phyloP scores from a whole-genome alignment of 2,888 invertebrate species.

The Furcula furcula region DNA sequence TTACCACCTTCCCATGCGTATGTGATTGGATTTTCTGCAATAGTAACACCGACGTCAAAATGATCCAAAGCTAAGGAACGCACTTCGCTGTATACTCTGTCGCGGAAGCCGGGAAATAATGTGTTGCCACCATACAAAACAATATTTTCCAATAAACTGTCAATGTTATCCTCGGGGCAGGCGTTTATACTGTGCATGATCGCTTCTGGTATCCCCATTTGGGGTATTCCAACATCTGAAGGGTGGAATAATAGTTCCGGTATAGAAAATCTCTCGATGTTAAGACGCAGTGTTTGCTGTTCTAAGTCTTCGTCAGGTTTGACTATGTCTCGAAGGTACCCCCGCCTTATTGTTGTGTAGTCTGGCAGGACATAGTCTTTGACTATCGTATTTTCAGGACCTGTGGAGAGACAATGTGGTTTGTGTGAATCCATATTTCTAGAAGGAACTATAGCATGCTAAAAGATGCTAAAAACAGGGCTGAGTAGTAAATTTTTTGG shows the following conservation, averaged over 20 bases:
- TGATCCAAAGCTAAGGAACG: conserved; percentile 89
- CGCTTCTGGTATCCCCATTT: conserved; percentile 96
- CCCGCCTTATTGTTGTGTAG: conserved; percentile 93
- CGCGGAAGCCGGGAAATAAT: conserved; percentile 91
- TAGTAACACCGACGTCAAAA: conserved; percentile 86
- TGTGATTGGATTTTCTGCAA: conserved; percentile 85
- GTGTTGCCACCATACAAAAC: conserved; percentile 91
- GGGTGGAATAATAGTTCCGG: conserved; percentile 98
- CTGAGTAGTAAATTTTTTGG: too few species aligned
- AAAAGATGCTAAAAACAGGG: too few species aligned
- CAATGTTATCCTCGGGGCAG: conserved; percentile 88
- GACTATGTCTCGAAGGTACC: conserved; percentile 79
- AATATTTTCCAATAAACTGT: conserved; percentile 91
- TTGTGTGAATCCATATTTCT: too few species aligned
- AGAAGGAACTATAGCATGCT: too few species aligned
- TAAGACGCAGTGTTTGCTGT: conserved; percentile 91
- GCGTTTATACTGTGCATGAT: conserved; percentile 88
- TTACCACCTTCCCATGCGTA: conserved; percentile 96
- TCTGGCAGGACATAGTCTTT: conserved; percentile 98
- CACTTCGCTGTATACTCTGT: conserved; percentile 85
- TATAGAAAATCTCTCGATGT: conserved; percentile 96
- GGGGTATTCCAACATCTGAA: conserved; percentile 94
- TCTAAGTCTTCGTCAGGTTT: conserved; percentile 74
- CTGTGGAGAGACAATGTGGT: conserved; percentile 47
- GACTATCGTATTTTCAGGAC: conserved; percentile 85